Evolutionary conservation across 2,888 invertebrate genomes (phyloP).

Genomic region (Odontocolon sp.): DNA sequence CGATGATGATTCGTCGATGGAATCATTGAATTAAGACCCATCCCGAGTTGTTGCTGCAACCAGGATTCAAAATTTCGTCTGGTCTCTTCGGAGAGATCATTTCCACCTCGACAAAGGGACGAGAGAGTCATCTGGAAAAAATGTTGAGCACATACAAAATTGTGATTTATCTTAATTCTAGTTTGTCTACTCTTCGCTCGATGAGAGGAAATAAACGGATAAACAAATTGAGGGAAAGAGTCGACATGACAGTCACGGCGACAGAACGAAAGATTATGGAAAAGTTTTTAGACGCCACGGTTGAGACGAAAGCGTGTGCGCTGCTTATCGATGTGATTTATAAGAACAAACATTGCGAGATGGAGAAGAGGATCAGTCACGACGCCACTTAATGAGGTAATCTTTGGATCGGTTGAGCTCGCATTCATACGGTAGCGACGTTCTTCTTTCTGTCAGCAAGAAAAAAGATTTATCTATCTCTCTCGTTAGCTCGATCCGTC

Average conservation of each 20-base stretch:
- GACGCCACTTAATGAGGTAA: constrained; percentile 75
- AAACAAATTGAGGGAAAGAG: background rate
- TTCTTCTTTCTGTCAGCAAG: constrained; percentile 10
- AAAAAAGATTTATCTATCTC: background rate
- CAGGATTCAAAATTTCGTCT: constrained; percentile 95
- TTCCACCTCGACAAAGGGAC: constrained; percentile 91
- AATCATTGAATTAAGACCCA: constrained; percentile 74
- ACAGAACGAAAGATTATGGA: constrained; percentile 71
- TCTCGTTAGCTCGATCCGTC: background rate
- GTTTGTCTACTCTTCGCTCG: too few species aligned
- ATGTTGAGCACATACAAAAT: background rate
- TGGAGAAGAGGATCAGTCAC: constrained; percentile 67
- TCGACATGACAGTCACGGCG: constrained; percentile 46
- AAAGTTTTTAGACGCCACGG: constrained; percentile 70
- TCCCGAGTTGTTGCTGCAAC: constrained; percentile 81
- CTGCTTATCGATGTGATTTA: constrained; percentile 78
- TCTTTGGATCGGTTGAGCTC: constrained; percentile 70
- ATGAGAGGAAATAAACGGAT: constrained; percentile 3
- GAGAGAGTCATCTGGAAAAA: constrained; percentile 88
- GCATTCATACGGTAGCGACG: constrained; percentile 65
- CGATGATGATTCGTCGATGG: constrained; percentile 73
- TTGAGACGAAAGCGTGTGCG: constrained; percentile 61
- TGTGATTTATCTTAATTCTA: too few species aligned
- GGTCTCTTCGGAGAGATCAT: constrained; percentile 91
- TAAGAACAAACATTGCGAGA: constrained; percentile 75